Conservation (phyloP, 2,888 invertebrate species). For the Papilio elwesi region DNA sequence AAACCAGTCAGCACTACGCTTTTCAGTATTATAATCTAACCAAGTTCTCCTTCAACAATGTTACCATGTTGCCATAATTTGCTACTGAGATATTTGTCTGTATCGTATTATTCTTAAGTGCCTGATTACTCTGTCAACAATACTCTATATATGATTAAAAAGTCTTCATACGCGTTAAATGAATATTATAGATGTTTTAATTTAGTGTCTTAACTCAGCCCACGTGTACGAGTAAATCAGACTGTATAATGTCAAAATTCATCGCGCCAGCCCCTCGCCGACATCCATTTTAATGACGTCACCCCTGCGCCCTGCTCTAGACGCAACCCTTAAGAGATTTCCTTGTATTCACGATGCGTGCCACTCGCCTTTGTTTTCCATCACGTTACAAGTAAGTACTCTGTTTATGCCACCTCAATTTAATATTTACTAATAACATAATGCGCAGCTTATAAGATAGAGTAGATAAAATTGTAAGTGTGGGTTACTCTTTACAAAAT, state of each 20-base stretch:
- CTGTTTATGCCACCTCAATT: conserved; percentile 35
- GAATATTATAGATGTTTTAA: not conserved
- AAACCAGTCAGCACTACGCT: no score
- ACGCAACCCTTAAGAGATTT: conserved; percentile 64
- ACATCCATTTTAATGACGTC: conserved; percentile 75
- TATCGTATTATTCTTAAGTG: no score
- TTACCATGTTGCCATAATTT: no score
- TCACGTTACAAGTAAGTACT: conserved; percentile 46
- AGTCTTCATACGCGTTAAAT: not conserved
- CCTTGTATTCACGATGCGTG: conserved; percentile 47
- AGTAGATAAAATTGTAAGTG: no score
- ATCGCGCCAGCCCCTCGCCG: conserved; percentile 52
- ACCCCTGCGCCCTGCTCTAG: conserved; percentile 54
- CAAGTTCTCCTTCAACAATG: no score
- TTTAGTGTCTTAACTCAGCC: not conserved
- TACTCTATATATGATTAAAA: not conserved
- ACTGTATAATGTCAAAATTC: conserved; percentile 41
- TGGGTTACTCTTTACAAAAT: no score
- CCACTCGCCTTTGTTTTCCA: conserved; percentile 55
- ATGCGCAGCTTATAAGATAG: conserved; percentile 37
- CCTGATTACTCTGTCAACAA: not conserved
- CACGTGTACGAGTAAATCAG: conserved; percentile 30
- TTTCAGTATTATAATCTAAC: no score
- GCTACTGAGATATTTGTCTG: no score
- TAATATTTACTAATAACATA: conserved; percentile 42